Conservation (phyloP, 2,797 vertebrate species). For the Steatocranus sp. region DNA sequence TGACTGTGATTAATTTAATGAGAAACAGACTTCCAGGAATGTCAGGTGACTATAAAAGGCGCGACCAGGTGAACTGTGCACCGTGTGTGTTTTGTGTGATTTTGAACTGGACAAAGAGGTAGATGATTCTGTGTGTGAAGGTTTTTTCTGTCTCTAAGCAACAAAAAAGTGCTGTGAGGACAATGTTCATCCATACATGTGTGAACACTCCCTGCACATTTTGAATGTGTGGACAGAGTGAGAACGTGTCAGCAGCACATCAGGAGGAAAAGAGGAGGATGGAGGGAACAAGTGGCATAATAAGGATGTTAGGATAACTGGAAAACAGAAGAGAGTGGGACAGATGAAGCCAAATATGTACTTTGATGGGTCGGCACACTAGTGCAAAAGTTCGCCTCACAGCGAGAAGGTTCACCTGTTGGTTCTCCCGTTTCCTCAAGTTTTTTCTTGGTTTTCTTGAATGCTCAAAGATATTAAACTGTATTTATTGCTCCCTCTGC, state of each 20-base stretch:
- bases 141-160: neutral
- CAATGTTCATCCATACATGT: neutral
- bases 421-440: neutral
- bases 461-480: accelerated
- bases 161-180: neutral
- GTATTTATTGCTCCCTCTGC: neutral
- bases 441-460: neutral
- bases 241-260: neutral
- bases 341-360: neutral
- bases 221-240: neutral
- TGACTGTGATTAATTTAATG: slow-evolving; percentile 1
- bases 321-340: neutral
- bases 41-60: neutral
- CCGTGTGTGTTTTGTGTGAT: neutral
- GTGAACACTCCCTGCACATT: neutral
- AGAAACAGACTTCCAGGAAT: neutral
- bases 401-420: neutral
- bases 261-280: neutral
- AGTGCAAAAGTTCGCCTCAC: accelerated
- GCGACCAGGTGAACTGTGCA: neutral
- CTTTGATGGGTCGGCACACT: neutral
- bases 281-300: neutral
- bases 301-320: accelerated
- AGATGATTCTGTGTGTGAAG: neutral
- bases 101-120: neutral